A percentile compares a stretch with the other conserved stretches of the same genome.
phyloP scores from a whole-genome alignment of 2,797 vertebrate species.

The Bovichtus variegatus region DNA sequence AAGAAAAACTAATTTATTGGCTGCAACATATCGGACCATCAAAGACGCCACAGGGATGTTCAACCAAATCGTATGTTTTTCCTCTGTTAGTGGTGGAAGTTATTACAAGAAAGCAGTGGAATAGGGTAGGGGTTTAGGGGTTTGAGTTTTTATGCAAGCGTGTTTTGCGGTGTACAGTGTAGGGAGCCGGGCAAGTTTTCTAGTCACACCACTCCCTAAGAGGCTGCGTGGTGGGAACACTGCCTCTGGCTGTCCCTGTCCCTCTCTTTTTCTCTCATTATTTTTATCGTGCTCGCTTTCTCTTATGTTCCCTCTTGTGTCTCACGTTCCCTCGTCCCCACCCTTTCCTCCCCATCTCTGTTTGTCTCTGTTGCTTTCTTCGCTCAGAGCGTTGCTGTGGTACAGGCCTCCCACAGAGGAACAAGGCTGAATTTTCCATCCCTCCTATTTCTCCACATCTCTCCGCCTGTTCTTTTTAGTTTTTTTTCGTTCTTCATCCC shows the following conservation, averaged over 20 bases:
- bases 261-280: slow-evolving; percentile 76
- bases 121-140: slow-evolving; percentile 24
- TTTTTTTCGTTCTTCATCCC: slow-evolving; percentile 40
- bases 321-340: slow-evolving; percentile 66
- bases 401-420: slow-evolving; percentile 77
- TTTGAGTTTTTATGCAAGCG: slow-evolving; percentile 46
- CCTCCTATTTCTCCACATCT: slow-evolving; percentile 64
- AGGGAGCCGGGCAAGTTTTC: slow-evolving; percentile 63
- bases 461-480: slow-evolving; percentile 68
- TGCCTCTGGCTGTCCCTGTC: slow-evolving; percentile 78
- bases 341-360: slow-evolving; percentile 67
- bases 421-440: slow-evolving; percentile 75
- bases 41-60: slow-evolving; percentile 50
- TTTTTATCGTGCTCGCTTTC: slow-evolving; percentile 71
- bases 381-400: slow-evolving; percentile 73
- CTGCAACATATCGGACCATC: slow-evolving; percentile 34
- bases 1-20: slow-evolving; percentile 30
- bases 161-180: slow-evolving; percentile 50
- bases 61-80: slow-evolving; percentile 57
- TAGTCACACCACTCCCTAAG: slow-evolving; percentile 79
- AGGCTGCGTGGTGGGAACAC: slow-evolving; percentile 78
- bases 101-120: slow-evolving; percentile 55
- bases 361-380: slow-evolving; percentile 73
- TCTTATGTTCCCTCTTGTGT: slow-evolving; percentile 72
- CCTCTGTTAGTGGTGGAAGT: slow-evolving; percentile 57